These are phyloP conservation scores for Deilephila porcellus DNA, from an alignment of 2,888 invertebrate genomes.

Conservation along the genomic window DNA sequence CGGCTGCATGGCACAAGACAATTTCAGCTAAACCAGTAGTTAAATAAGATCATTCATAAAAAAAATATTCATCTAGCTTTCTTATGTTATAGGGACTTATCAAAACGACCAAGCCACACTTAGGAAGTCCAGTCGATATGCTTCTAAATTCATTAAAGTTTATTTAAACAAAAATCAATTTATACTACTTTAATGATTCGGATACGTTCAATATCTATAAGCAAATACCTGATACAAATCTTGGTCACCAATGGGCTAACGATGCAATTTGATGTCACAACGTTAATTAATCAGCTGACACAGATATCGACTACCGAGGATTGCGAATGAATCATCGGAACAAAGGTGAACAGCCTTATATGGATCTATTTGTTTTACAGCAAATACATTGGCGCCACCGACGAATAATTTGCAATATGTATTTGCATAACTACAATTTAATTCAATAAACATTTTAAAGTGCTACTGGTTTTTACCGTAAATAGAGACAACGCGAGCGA, in stretches of 20 bases:
- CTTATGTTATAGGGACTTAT: too few species aligned
- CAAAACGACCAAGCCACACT: too few species aligned
- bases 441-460: background rate
- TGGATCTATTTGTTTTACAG: background rate
- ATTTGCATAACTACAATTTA: background rate
- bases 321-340: background rate
- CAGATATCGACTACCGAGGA: background rate
- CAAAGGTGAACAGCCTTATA: slow-evolving; percentile 20
- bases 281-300: background rate
- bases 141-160: too few species aligned
- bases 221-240: background rate
- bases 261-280: slow-evolving; percentile 1
- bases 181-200: background rate
- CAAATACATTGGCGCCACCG: background rate
- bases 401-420: background rate
- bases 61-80: too few species aligned
- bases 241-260: background rate
- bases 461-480: background rate
- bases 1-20: too few species aligned
- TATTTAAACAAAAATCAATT: background rate
- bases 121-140: too few species aligned
- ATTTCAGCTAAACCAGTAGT: too few species aligned
- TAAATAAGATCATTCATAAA: too few species aligned
- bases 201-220: background rate
- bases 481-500: background rate